Conservation (phyloP, 2,113 vertebrate genomes). For the Setophaga coronata region DNA sequence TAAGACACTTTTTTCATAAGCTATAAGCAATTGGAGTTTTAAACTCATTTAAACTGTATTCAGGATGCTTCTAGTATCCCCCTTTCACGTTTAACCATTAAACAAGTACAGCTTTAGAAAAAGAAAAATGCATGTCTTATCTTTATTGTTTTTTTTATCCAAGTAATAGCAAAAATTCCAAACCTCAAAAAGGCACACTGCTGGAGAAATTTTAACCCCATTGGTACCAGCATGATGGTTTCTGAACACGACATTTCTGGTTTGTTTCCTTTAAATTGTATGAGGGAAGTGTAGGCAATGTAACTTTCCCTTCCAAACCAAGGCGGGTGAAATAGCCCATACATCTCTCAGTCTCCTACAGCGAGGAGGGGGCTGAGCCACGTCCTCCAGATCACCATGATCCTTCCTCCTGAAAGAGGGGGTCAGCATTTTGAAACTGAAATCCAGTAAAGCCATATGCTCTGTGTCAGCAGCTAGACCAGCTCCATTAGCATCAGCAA, state of each 20-base stretch:
- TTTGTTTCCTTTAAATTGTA: neutral
- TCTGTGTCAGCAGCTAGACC: neutral
- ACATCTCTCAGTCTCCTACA: neutral
- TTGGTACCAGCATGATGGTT: neutral
- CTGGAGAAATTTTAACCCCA: neutral
- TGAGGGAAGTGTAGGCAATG: neutral
- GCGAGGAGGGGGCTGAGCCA: neutral
- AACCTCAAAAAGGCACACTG: neutral
- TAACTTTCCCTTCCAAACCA: neutral
- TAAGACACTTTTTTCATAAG: neutral
- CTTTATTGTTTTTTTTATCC: neutral
- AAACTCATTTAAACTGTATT: slow-evolving; percentile 15
- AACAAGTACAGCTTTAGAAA: neutral
- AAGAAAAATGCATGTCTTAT: neutral
- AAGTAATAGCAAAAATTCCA: neutral
- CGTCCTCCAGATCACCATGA: neutral
- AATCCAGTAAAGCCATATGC: neutral
- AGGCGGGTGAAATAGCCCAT: neutral
- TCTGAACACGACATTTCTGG: neutral
- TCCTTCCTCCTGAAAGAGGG: neutral
- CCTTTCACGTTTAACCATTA: neutral
- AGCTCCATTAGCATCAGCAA: neutral
- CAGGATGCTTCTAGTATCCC: neutral
- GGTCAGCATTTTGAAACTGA: slow-evolving; percentile 4
- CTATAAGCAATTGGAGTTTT: slow-evolving; percentile 20